These are phyloP conservation scores for Paralvinella palmiformis DNA, from an alignment of 1,140 invertebrate genomes.

Conservation along the genomic window DNA sequence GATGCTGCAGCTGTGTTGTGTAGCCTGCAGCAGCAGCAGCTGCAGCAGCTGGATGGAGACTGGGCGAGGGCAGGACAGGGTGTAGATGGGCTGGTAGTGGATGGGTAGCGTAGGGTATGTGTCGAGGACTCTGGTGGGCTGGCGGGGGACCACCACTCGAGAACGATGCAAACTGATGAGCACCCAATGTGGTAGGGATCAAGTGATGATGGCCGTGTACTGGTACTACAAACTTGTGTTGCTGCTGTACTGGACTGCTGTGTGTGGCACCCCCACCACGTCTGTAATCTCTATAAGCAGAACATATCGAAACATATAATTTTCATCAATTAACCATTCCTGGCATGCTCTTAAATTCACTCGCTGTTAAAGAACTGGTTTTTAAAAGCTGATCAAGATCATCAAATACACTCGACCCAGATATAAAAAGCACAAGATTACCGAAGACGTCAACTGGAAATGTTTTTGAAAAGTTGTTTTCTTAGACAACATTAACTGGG, in stretches of 20 bases:
- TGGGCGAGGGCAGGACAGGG: conserved; percentile 43
- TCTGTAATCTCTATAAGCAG: conserved; percentile 21
- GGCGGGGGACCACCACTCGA: conserved; percentile 70
- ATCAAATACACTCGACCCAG: too few species aligned
- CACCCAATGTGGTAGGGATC: conserved; percentile 29
- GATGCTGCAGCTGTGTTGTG: too few species aligned
- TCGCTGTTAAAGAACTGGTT: conserved; percentile 7
- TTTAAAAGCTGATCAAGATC: too few species aligned
- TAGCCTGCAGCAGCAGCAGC: too few species aligned
- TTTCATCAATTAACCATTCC: background rate
- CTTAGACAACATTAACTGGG: too few species aligned
- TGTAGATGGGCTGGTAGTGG: conserved; percentile 80
- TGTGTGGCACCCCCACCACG: conserved; percentile 21
- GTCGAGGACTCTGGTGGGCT: conserved; percentile 75
- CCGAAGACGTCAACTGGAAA: too few species aligned
- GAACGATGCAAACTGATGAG: conserved; percentile 43
- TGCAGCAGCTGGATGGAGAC: conserved; percentile 51
- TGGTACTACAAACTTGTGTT: conserved; percentile 33
- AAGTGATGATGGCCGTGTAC: conserved; percentile 42
- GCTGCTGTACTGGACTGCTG: conserved; percentile 7
- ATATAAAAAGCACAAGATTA: too few species aligned
- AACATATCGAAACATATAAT: background rate
- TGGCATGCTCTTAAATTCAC: background rate
- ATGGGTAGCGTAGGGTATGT: conserved; percentile 66
- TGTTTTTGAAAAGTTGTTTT: too few species aligned